Percentiles rank a stretch among this genome's conserved stretches.
These are phyloP conservation scores for Diarsia dahlii DNA, from an alignment of 2,888 invertebrate species.

Conservation along the genomic window DNA sequence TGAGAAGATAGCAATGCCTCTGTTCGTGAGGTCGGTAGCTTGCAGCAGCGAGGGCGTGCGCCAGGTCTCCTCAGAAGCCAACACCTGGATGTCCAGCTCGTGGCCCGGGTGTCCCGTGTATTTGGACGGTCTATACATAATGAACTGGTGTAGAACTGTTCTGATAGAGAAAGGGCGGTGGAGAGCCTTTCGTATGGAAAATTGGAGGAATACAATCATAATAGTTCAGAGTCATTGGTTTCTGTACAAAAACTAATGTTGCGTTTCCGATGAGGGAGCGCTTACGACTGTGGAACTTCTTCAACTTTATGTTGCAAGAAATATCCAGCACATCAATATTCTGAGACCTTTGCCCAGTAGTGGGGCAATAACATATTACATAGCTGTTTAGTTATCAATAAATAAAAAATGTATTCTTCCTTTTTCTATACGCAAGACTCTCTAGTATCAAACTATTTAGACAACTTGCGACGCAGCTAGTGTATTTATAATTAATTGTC, in stretches of 20 bases:
- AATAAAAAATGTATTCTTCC: not conserved
- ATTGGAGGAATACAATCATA: not conserved
- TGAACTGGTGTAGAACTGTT: not conserved
- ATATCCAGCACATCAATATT: too few species aligned
- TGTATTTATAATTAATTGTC: slow-evolving; percentile 23
- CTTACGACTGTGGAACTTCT: too few species aligned
- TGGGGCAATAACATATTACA: too few species aligned
- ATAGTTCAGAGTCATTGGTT: too few species aligned
- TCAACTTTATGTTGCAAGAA: too few species aligned
- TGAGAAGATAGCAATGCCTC: slow-evolving; percentile 95
- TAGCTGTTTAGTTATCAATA: not conserved
- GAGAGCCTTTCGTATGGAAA: slow-evolving; percentile 24
- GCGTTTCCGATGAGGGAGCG: too few species aligned
- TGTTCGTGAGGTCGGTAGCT: slow-evolving; percentile 92
- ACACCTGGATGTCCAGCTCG: slow-evolving; percentile 93
- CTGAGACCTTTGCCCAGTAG: not conserved
- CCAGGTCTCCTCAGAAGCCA: slow-evolving; percentile 97
- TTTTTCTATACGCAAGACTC: slow-evolving; percentile 25
- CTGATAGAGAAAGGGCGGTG: not conserved
- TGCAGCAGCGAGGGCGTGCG: slow-evolving; percentile 95
- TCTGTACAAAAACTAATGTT: too few species aligned
- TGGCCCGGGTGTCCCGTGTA: slow-evolving; percentile 92
- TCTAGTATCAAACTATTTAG: not conserved
- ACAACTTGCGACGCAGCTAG: slow-evolving; percentile 55
- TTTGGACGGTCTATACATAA: slow-evolving; percentile 82